Conservation (phyloP, 2,888 invertebrate species). For the Ypsolopha scabrella region DNA sequence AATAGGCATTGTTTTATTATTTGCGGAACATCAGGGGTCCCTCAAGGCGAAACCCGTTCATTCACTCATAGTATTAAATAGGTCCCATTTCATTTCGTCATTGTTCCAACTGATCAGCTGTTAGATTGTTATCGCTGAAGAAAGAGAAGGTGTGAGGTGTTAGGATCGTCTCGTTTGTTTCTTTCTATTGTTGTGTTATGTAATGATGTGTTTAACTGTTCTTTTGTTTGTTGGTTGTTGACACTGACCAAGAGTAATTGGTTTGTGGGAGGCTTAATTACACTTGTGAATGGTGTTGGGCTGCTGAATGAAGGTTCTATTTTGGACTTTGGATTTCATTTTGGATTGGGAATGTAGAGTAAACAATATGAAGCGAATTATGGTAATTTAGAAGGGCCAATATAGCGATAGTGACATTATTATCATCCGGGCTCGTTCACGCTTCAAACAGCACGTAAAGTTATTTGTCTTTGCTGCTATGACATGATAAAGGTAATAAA, state of each 20-base stretch:
- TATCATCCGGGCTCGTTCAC: too few relatives aligned
- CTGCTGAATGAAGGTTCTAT: too few relatives aligned
- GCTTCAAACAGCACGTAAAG: too few relatives aligned
- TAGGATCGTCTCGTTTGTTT: constrained; percentile 38
- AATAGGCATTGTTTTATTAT: constrained; percentile 68
- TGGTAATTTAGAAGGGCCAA: too few relatives aligned
- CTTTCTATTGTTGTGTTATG: constrained; percentile 43
- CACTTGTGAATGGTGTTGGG: too few relatives aligned
- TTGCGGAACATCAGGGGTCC: constrained; percentile 60
- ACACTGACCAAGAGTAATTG: neutral
- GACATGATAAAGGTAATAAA: too few relatives aligned
- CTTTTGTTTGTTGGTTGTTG: neutral
- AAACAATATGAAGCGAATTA: too few relatives aligned
- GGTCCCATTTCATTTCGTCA: constrained; percentile 50
- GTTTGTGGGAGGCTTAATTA: neutral
- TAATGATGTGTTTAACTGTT: constrained; percentile 13
- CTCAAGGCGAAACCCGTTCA: constrained; percentile 54
- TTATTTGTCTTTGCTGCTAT: too few relatives aligned
- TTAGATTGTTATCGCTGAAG: constrained; percentile 53
- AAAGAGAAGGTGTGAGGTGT: constrained; percentile 45
- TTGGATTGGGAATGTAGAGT: too few relatives aligned
- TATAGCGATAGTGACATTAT: too few relatives aligned
- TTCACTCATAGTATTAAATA: constrained; percentile 61
- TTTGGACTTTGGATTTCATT: too few relatives aligned
- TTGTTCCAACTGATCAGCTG: constrained; percentile 56